Conservation (phyloP, 2,113 vertebrate genomes). For the Cranoglanis bouderius region DNA sequence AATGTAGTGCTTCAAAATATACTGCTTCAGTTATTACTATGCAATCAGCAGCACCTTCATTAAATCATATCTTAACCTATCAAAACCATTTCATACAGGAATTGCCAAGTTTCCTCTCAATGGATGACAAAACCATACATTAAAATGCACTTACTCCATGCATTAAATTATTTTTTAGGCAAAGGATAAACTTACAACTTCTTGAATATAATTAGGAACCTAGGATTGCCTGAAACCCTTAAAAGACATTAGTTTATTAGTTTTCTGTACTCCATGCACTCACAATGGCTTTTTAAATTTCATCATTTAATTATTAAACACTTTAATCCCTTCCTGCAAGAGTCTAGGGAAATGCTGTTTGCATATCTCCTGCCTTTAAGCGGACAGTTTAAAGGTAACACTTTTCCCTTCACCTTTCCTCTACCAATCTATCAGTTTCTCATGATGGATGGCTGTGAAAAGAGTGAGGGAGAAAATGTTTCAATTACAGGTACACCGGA, state of each 20-base stretch:
- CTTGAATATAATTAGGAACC: conserved; percentile 14
- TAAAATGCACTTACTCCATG: not conserved
- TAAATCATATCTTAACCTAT: conserved; percentile 31
- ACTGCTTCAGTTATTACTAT: conserved; percentile 40
- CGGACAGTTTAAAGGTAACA: not conserved
- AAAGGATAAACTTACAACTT: not conserved
- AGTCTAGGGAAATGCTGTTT: not conserved
- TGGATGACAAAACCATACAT: conserved; percentile 11
- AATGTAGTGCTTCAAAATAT: conserved; percentile 19
- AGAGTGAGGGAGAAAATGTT: not conserved
- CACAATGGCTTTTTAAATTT: conserved; percentile 44
- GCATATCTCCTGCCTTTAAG: conserved; percentile 2
- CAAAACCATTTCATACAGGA: not conserved
- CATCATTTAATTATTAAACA: conserved; percentile 32
- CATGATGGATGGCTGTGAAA: conserved; percentile 1
- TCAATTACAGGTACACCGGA: conserved; percentile 27
- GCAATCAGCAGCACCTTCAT: conserved; percentile 45
- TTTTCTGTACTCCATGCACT: conserved; percentile 7
- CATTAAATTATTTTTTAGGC: not conserved
- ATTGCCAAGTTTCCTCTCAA: not conserved
- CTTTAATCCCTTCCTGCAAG: conserved; percentile 16
- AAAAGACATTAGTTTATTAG: conserved; percentile 38
- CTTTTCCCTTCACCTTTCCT: conserved; percentile 12
- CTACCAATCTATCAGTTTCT: conserved; percentile 23
- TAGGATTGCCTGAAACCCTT: conserved; percentile 6